These are phyloP conservation scores for Laodelphax striatellus DNA, from an alignment of 1,140 invertebrate genomes.

Conservation along the genomic window DNA sequence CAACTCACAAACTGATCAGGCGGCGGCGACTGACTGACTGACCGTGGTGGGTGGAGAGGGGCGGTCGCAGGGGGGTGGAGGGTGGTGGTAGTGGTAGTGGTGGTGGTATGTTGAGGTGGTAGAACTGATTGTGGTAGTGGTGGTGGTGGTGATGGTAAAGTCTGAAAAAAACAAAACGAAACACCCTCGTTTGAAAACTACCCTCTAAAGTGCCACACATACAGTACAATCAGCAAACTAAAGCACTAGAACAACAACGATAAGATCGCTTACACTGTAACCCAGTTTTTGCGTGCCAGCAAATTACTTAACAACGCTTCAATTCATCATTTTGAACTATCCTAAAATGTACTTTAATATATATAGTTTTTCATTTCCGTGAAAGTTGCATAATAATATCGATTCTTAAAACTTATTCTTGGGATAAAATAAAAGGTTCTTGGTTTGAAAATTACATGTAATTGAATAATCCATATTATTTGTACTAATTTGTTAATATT, in stretches of 20 bases:
- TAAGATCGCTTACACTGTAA: too few species aligned
- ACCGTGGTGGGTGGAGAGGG: neutral
- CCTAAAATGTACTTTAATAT: too few species aligned
- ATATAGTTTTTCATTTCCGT: too few species aligned
- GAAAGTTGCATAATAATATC: too few species aligned
- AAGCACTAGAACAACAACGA: neutral
- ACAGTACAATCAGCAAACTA: neutral
- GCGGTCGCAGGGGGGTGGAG: neutral
- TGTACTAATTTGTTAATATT: too few species aligned
- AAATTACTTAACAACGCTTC: too few species aligned
- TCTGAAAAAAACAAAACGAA: slow-evolving; percentile 11
- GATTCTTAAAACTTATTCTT: too few species aligned
- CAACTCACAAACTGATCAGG: neutral
- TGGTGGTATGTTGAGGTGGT: neutral
- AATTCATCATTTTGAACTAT: too few species aligned
- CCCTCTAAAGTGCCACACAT: slow-evolving; percentile 2
- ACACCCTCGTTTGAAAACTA: slow-evolving; percentile 12
- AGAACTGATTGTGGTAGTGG: neutral
- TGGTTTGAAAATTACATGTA: too few species aligned
- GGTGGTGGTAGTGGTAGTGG: neutral
- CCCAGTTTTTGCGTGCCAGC: too few species aligned
- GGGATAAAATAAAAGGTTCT: too few species aligned
- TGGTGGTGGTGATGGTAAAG: slow-evolving; percentile 6
- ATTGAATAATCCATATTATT: too few species aligned
- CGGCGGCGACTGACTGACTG: neutral